phyloP scores from a whole-genome alignment of 2,797 vertebrate species.

The Hyperoplus lanceolatus region DNA sequence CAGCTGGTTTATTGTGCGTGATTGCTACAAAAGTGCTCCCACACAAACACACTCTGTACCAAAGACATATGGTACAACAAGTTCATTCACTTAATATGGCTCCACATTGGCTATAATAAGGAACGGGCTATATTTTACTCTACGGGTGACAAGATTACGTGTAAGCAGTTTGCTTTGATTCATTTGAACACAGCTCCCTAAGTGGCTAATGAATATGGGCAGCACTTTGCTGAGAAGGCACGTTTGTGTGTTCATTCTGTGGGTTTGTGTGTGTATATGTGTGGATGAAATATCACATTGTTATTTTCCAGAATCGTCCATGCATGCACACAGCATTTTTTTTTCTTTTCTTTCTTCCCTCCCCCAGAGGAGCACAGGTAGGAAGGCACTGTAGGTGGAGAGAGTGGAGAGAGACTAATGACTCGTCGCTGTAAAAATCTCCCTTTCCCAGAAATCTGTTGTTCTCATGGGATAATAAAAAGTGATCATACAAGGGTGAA shows the following conservation, averaged over 20 bases:
- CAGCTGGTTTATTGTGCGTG: constrained; percentile 8
- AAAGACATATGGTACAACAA: constrained; percentile 15
- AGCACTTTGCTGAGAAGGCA: constrained; percentile 75
- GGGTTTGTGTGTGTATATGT: constrained; percentile 6
- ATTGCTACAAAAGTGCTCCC: not conserved
- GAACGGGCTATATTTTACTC: constrained; percentile 63
- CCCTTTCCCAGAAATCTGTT: constrained; percentile 61
- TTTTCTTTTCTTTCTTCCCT: constrained; percentile 20
- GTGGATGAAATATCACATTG: constrained; percentile 74
- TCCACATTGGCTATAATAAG: constrained; percentile 34
- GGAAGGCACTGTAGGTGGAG: constrained; percentile 54
- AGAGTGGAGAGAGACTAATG: constrained; percentile 59
- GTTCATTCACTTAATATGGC: constrained; percentile 47
- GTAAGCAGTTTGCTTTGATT: constrained; percentile 81
- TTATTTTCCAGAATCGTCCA: constrained; percentile 73
- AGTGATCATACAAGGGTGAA: constrained; percentile 26
- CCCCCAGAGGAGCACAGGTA: constrained; percentile 64
- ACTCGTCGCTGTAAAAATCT: constrained; percentile 48
- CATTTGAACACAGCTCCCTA: constrained; percentile 72
- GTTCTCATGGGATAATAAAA: constrained; percentile 35
- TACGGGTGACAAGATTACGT: constrained; percentile 67
- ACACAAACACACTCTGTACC: not conserved
- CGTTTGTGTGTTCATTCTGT: constrained; percentile 50
- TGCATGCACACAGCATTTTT: constrained; percentile 46
- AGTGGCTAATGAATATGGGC: constrained; percentile 75